Base-by-base conservation (phyloP, 2,113 vertebrate species). In the Terrapene triunguis region DNA sequence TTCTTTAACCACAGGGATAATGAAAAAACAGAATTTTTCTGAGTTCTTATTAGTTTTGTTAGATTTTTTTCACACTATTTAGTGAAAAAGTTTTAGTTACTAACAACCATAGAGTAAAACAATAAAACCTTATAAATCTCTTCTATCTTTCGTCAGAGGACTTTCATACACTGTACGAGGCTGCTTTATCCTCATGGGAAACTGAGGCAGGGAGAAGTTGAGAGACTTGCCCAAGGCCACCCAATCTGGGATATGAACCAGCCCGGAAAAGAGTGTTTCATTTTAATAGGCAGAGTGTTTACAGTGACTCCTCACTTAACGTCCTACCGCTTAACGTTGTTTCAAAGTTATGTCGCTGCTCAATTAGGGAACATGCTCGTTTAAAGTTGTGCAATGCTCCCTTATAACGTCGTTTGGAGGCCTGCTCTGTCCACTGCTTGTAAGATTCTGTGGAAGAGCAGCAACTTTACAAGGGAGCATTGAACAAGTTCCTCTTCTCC, bases 31-130 rank as follows among this genome's bases (percentile, higher is more conserved):
- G 35, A 69, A 72, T 38, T 72, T 35, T n/a, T 72, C 19, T 93
- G 44, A 92, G 93, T 76, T 79, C 96, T 87, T 90, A 89, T 87
- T 84, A 47, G 22, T 55, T 93, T 90, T 88, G 93, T 93, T 92
- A 94, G 93, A 93, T 93, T 81, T 65, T 79, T 76, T 76, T 13
- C 69, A 42, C 69, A 74, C 38, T 27, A 24, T 78, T 78, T 22
- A 27, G 42, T 78, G 74, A 44, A 78, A 47, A 78, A 78, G 42
- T 24, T 47, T 78, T 42, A 32, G 59, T 95, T 96, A 65, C 82
- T 88, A 83, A 59, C 65, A 76, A 69, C 10, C 82, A 85, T 19
- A 87, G 82, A 89, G 47, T 47, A 87, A 80, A 54, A 89, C 54
- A 93, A 88, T 89, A 95, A 80, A 53, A n/a, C n/a, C 65, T 44